Percentiles rank a stretch among this genome's conserved stretches.
phyloP scores from a whole-genome alignment of 2,888 invertebrate species.

The Campopleginae sp. region DNA sequence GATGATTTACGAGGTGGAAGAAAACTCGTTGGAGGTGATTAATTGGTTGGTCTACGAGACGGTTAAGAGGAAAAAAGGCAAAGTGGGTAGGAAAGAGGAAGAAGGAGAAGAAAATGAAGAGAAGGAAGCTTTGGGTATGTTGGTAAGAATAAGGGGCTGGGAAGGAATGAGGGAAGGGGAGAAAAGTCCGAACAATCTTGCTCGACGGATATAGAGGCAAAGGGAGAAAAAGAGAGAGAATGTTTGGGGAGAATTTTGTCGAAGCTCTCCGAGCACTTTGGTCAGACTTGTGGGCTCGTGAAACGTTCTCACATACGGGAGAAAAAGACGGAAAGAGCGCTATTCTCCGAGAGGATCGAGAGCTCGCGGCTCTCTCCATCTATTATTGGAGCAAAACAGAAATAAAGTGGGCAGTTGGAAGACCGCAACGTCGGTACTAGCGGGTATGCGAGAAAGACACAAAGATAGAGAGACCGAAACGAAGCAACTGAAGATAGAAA shows the following conservation, averaged over 20 bases:
- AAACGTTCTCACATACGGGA: constrained; percentile 26
- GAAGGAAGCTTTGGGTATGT: neutral
- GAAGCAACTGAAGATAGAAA: too few relatives aligned
- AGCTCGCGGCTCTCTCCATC: constrained; percentile 70
- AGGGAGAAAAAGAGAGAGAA: constrained; percentile 29
- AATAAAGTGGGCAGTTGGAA: constrained; percentile 76
- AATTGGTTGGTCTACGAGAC: constrained; percentile 17
- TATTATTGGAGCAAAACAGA: constrained; percentile 79
- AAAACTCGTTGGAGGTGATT: constrained; percentile 26
- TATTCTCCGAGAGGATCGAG: constrained; percentile 63
- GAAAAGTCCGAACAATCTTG: constrained; percentile 10
- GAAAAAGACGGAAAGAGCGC: constrained; percentile 40
- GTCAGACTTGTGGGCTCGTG: constrained; percentile 16
- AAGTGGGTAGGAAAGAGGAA: constrained; percentile 5
- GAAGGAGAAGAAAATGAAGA: constrained; percentile 21
- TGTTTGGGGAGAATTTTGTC: constrained; percentile 37
- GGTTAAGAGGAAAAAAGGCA: constrained; percentile 28
- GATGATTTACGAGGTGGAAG: constrained; percentile 13
- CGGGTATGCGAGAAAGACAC: constrained; percentile 12
- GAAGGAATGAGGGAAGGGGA: constrained; percentile 38
- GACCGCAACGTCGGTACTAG: constrained; percentile 38
- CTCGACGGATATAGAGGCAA: constrained; percentile 32
- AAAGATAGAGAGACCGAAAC: neutral
- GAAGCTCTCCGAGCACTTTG: constrained; percentile 8
- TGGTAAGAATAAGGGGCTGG: constrained; percentile 7